phyloP scores from a whole-genome alignment of 2,888 invertebrate genomes.

The Cosmorhoe ocellata region DNA sequence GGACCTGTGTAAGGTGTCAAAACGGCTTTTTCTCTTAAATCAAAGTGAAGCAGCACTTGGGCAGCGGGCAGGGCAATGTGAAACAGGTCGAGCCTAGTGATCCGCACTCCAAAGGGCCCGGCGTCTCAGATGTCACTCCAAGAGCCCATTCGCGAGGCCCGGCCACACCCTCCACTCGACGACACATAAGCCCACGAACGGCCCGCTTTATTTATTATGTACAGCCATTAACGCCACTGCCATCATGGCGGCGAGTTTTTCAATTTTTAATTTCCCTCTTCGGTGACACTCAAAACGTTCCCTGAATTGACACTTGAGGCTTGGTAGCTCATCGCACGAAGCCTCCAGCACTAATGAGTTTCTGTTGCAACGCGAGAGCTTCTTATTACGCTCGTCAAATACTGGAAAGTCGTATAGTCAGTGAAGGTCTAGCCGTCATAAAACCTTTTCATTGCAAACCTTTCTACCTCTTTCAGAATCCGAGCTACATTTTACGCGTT shows the following conservation, averaged over 20 bases:
- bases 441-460: slow-evolving; percentile 14
- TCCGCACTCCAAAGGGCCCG: slow-evolving; percentile 76
- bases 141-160: slow-evolving; percentile 78
- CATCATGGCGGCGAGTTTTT: slow-evolving; percentile 80
- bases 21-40: slow-evolving; percentile 78
- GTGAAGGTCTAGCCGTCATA: slow-evolving; percentile 17
- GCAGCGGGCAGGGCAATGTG: slow-evolving; percentile 75
- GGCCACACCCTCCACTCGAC: slow-evolving; percentile 81
- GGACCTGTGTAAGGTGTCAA: slow-evolving; percentile 59
- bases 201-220: slow-evolving; percentile 81
- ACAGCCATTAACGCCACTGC: slow-evolving; percentile 79
- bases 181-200: slow-evolving; percentile 78
- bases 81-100: slow-evolving; percentile 76
- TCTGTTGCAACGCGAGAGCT: slow-evolving; percentile 44
- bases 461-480: neutral
- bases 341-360: slow-evolving; percentile 47
- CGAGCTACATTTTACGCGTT: neutral
- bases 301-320: slow-evolving; percentile 70
- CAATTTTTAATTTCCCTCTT: slow-evolving; percentile 81
- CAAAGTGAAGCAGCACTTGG: slow-evolving; percentile 77
- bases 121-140: slow-evolving; percentile 79
- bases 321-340: slow-evolving; percentile 58
- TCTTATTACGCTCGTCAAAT: slow-evolving; percentile 35
- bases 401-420: slow-evolving; percentile 21
- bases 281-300: slow-evolving; percentile 63